These are phyloP conservation scores for Arothron firmamentum DNA, from an alignment of 2,113 vertebrate species.

Conservation along the genomic window DNA sequence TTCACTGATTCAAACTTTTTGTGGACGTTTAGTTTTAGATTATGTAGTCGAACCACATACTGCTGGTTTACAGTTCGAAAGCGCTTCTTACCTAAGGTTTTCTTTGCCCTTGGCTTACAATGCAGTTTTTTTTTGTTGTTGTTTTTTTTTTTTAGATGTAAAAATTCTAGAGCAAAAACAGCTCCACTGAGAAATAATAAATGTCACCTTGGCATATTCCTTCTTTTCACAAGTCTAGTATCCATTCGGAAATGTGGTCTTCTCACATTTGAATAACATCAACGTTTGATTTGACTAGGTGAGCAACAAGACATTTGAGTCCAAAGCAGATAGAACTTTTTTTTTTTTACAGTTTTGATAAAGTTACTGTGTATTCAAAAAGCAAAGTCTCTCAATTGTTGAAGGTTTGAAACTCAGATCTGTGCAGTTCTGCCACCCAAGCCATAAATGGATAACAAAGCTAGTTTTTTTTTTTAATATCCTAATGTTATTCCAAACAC, in stretches of 20 bases:
- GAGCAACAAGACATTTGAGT: too few relatives aligned
- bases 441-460: conserved; percentile 44
- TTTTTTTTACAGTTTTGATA: too few relatives aligned
- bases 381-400: conserved; percentile 23
- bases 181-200: conserved; percentile 8
- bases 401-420: conserved; percentile 5
- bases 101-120: conserved; percentile 3
- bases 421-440: conserved; percentile 15
- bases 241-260: neutral
- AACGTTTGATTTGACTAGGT: neutral
- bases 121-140: neutral
- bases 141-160: neutral
- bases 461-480: conserved; percentile 19
- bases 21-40: neutral
- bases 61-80: neutral
- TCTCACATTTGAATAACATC: conserved; percentile 5
- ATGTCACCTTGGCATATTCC: conserved; percentile 1
- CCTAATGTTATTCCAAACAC: conserved; percentile 48
- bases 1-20: neutral
- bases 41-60: neutral
- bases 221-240: neutral
- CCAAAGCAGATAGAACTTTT: too few relatives aligned
- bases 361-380: too few relatives aligned
- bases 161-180: conserved; percentile 26
- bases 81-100: conserved; percentile 7